Evolutionary conservation across 30 jellyfish, hydroid and myxozoan genomes (phyloP).

Genomic region (Phacellophora camtschatica): DNA sequence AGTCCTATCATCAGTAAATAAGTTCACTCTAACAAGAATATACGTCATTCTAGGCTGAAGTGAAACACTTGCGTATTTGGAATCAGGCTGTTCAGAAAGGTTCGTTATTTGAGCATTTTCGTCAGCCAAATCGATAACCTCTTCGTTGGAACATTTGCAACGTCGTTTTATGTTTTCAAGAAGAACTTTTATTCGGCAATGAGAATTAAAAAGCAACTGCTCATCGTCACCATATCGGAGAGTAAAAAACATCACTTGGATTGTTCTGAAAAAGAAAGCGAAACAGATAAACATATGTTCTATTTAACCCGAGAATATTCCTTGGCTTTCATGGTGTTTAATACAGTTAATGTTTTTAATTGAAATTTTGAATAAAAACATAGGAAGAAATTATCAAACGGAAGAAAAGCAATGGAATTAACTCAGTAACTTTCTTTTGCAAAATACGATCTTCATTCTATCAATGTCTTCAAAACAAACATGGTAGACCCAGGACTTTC

Average conservation of each 20-base stretch:
- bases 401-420: too few species aligned
- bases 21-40: constrained; percentile 59
- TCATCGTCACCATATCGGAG: constrained; percentile 55
- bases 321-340: too few species aligned
- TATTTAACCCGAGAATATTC: too few species aligned
- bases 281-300: too few species aligned
- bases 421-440: too few species aligned
- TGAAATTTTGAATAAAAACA: too few species aligned
- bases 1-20: constrained; percentile 35
- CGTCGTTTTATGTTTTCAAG: constrained; percentile 73
- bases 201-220: constrained; percentile 60
- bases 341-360: too few species aligned
- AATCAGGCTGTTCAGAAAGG: constrained; percentile 65
- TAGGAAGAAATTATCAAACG: too few species aligned
- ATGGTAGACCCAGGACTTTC: too few species aligned
- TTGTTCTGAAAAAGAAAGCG: neutral
- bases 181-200: constrained; percentile 67
- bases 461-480: too few species aligned
- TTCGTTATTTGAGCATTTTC: constrained; percentile 75
- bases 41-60: constrained; percentile 67
- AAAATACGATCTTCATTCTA: too few species aligned
- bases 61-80: constrained; percentile 58
- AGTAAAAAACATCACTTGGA: constrained; percentile 36
- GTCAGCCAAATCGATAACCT: constrained; percentile 85
- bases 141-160: constrained; percentile 46